Conservation (phyloP, 2,888 invertebrate genomes). For the Phortica magna region DNA sequence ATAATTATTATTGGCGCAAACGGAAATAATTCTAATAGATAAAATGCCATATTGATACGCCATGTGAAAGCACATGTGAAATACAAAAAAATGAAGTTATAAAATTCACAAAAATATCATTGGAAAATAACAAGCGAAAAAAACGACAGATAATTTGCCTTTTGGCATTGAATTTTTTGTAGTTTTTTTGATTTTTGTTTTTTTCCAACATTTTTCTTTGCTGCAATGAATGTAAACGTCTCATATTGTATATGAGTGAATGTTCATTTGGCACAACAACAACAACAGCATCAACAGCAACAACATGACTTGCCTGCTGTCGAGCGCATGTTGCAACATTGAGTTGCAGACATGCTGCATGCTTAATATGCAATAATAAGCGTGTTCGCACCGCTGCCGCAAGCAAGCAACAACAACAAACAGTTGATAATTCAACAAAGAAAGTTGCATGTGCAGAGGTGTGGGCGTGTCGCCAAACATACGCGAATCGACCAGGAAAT, state of each 20-base stretch:
- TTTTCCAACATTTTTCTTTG: not conserved
- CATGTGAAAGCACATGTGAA: too few species aligned
- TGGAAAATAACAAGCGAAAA: not conserved
- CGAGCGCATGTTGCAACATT: not conserved
- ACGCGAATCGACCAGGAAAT: constrained; percentile 42
- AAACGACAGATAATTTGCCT: not conserved
- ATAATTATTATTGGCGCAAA: not conserved
- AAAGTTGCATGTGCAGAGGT: not conserved
- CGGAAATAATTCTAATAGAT: not conserved
- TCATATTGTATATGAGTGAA: not conserved
- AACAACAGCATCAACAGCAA: not conserved
- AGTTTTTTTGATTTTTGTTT: not conserved
- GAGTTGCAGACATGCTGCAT: constrained; percentile 14
- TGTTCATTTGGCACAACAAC: not conserved
- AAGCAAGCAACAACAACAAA: not conserved
- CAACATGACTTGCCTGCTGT: not conserved
- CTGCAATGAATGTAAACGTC: not conserved
- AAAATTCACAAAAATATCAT: not conserved
- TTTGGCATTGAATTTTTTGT: constrained; percentile 15
- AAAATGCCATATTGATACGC: too few species aligned
- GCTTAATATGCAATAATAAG: constrained; percentile 17
- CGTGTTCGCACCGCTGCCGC: not conserved
- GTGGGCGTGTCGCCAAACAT: constrained; percentile 24
- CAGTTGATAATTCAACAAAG: constrained; percentile 19
- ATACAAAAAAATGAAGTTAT: too few species aligned